Conservation (phyloP, 2,888 invertebrate genomes). For the Apotomis betuletana region DNA sequence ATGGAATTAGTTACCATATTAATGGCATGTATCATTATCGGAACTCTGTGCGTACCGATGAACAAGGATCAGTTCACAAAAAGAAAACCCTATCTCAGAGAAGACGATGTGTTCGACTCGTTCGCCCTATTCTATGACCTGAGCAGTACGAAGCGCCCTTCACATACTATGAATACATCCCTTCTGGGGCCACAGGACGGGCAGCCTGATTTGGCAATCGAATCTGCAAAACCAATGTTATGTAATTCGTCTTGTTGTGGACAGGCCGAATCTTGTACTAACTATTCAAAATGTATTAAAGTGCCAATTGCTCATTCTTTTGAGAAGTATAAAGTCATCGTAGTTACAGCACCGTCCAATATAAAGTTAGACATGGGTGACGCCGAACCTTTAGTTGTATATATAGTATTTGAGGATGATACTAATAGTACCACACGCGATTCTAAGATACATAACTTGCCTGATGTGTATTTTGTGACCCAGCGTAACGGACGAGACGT, state of each 20-base stretch:
- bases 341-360: constrained; percentile 68
- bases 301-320: constrained; percentile 63
- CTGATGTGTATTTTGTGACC: constrained; percentile 68
- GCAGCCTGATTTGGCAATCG: not conserved
- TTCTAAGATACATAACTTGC: constrained; percentile 53
- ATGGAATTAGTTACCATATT: not conserved
- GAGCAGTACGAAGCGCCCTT: not conserved
- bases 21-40: not conserved
- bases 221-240: constrained; percentile 12
- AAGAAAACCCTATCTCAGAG: not conserved
- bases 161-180: not conserved
- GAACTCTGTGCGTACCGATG: not conserved
- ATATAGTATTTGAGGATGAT: constrained; percentile 67
- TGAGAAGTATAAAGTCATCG: constrained; percentile 66
- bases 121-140: constrained; percentile 8
- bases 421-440: constrained; percentile 48
- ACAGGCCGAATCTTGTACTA: not conserved
- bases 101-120: not conserved
- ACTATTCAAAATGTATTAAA: constrained; percentile 53
- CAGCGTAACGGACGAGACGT: constrained; percentile 47
- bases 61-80: not conserved
- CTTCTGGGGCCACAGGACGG: not conserved
- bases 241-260: not conserved
- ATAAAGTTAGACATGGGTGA: constrained; percentile 55
- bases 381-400: constrained; percentile 58